These are phyloP conservation scores for Gallinago media DNA, from an alignment of 2,113 vertebrate genomes.

Conservation along the genomic window DNA sequence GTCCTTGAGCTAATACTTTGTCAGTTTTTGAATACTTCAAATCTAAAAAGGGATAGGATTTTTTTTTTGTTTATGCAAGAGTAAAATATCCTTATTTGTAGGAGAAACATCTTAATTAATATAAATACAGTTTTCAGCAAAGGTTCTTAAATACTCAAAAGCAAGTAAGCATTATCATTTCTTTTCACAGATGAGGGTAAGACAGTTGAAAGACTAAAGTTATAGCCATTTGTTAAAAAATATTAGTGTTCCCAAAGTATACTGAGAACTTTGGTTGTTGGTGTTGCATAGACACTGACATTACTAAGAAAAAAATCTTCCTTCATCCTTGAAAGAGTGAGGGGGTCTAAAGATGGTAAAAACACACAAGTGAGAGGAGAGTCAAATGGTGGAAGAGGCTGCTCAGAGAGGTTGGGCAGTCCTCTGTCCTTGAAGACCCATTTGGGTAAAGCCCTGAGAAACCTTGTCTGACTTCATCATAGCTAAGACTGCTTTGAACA, in stretches of 20 bases:
- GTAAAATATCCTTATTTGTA: background rate
- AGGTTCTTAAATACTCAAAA: background rate
- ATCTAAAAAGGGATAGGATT: background rate
- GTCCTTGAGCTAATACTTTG: constrained; percentile 8
- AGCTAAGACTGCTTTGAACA: background rate
- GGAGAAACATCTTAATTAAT: background rate
- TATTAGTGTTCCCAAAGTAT: background rate
- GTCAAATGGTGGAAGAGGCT: background rate
- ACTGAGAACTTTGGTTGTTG: background rate
- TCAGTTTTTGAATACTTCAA: constrained; percentile 11
- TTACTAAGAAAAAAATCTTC: background rate
- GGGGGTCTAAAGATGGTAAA: background rate
- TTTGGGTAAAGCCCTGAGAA: background rate
- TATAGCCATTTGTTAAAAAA: background rate
- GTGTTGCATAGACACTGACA: background rate
- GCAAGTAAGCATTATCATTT: background rate
- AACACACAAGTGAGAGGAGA: background rate
- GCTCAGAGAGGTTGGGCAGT: too few species aligned
- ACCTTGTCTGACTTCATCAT: background rate
- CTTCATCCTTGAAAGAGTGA: background rate
- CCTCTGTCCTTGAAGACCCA: background rate
- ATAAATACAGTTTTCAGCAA: background rate
- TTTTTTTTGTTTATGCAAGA: background rate
- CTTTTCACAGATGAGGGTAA: background rate
- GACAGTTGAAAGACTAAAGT: background rate